phyloP scores from a whole-genome alignment of 2,797 vertebrate species.

The Astyanax mexicanus region DNA sequence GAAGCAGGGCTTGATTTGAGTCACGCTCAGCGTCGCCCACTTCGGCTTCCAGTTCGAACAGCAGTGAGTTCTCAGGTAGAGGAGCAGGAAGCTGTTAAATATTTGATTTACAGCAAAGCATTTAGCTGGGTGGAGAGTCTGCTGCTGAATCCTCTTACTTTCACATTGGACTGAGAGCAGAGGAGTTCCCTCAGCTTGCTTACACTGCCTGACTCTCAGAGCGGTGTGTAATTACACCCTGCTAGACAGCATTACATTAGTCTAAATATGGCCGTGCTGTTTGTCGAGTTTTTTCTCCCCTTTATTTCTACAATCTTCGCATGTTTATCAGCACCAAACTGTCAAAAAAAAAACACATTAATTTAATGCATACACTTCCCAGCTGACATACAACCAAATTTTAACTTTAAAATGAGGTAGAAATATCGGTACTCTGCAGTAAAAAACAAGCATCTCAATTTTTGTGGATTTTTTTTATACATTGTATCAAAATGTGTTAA shows the following conservation, averaged over 20 bases:
- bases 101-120: conserved; percentile 10
- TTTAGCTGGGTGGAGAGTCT: not conserved
- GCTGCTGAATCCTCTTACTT: conserved; percentile 33
- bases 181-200: conserved; percentile 41
- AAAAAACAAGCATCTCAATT: too few species aligned
- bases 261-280: conserved; percentile 44
- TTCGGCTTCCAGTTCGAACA: not conserved
- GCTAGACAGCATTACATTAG: conserved; percentile 53
- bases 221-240: conserved; percentile 61
- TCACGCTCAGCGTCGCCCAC: not conserved
- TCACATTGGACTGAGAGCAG: conserved; percentile 40
- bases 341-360: not conserved
- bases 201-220: conserved; percentile 43
- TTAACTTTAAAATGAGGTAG: too few species aligned
- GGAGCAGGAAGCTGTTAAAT: conserved; percentile 2
- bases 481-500: too few species aligned
- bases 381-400: too few species aligned
- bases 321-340: conserved; percentile 1
- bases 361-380: not conserved
- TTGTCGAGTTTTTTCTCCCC: conserved; percentile 42
- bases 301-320: conserved; percentile 14
- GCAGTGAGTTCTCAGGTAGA: not conserved
- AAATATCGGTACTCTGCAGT: too few species aligned
- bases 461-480: too few species aligned
- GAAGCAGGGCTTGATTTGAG: not conserved